Percentiles rank a stretch among this genome's conserved stretches.
These are phyloP conservation scores for Sympetrum striolatum DNA, from an alignment of 2,888 invertebrate species.

Conservation along the genomic window DNA sequence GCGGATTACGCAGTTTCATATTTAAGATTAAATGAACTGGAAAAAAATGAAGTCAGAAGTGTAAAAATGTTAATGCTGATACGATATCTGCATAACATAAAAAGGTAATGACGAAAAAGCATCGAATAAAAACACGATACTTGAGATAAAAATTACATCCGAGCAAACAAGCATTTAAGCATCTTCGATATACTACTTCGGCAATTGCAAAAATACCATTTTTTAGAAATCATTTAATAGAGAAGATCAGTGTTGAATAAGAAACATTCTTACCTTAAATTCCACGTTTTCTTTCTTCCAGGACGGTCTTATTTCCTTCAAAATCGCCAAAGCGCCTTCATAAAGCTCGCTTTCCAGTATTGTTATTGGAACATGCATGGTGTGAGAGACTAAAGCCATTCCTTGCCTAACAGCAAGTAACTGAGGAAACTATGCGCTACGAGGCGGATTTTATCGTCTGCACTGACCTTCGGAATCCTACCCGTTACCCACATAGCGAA, in stretches of 20 bases:
- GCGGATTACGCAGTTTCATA: too few relatives aligned
- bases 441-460: constrained; percentile 23
- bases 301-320: constrained; percentile 71
- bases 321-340: constrained; percentile 71
- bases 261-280: constrained; percentile 69
- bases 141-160: too few relatives aligned
- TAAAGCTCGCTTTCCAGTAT: constrained; percentile 73
- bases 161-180: too few relatives aligned
- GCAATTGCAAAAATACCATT: too few relatives aligned
- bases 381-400: constrained; percentile 20
- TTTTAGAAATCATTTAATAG: too few relatives aligned
- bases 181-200: too few relatives aligned
- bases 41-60: too few relatives aligned
- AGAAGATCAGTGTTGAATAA: neutral
- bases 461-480: constrained; percentile 32
- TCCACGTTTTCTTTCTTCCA: constrained; percentile 72
- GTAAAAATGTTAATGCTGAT: too few relatives aligned
- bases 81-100: too few relatives aligned
- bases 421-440: constrained; percentile 9
- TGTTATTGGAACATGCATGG: constrained; percentile 64
- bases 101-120: too few relatives aligned
- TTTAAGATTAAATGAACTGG: too few relatives aligned
- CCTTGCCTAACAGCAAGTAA: constrained; percentile 1
- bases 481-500: neutral
- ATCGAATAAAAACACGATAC: too few relatives aligned